Conservation (phyloP, 1,140 invertebrate species). For the Marisa cornuarietis region DNA sequence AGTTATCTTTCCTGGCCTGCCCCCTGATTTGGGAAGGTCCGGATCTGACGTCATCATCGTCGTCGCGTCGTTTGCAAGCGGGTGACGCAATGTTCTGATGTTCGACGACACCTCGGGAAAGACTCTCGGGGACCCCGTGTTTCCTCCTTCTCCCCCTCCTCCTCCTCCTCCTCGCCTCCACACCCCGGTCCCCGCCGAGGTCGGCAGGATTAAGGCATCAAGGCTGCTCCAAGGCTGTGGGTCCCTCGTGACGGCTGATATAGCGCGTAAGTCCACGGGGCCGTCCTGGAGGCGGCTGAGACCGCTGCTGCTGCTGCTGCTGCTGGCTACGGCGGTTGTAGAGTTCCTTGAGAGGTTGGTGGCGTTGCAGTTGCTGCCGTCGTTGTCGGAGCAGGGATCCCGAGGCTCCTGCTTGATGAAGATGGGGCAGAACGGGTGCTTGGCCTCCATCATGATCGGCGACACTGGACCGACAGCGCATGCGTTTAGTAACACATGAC, state of each 20-base stretch:
- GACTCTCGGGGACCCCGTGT: not conserved
- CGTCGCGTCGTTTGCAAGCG: too few species aligned
- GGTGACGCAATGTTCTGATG: too few species aligned
- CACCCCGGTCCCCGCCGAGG: not conserved
- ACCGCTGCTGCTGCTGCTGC: constrained; percentile 4
- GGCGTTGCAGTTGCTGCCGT: not conserved
- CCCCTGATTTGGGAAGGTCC: too few species aligned
- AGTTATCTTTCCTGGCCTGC: too few species aligned
- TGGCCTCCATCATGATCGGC: too few species aligned
- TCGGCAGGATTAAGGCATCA: not conserved
- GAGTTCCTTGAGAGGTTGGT: not conserved
- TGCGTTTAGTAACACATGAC: too few species aligned
- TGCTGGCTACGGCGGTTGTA: not conserved
- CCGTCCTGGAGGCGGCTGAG: not conserved
- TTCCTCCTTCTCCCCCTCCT: not conserved
- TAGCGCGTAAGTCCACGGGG: constrained; percentile 5
- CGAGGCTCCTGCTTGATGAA: constrained; percentile 13
- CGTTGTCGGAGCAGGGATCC: not conserved
- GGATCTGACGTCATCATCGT: too few species aligned
- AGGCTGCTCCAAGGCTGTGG: not conserved
- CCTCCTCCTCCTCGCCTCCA: not conserved
- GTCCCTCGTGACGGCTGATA: not conserved
- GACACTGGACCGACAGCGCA: too few species aligned
- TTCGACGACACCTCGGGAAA: too few species aligned
- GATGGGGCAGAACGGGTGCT: constrained; percentile 3